These are phyloP conservation scores for Poecilia wingei DNA, from an alignment of 2,797 vertebrate genomes.

Conservation along the genomic window DNA sequence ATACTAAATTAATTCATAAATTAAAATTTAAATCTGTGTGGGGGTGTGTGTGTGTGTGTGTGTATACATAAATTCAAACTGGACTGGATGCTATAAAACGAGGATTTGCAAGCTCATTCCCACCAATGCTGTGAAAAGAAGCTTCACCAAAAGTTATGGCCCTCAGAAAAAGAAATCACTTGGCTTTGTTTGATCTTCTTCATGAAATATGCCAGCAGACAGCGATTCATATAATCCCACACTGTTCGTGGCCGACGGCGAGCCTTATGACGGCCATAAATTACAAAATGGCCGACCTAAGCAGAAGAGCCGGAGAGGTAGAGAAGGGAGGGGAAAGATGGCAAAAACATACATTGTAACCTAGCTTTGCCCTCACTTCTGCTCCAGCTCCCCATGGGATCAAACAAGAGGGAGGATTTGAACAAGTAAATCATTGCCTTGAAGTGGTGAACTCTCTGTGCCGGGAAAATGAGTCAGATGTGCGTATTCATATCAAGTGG, in stretches of 20 bases:
- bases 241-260: constrained; percentile 59
- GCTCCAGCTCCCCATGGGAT: constrained; percentile 68
- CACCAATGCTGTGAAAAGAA: constrained; percentile 57
- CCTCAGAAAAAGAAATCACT: constrained; percentile 67
- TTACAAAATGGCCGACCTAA: constrained; percentile 70
- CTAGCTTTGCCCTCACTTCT: constrained; percentile 61
- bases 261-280: constrained; percentile 72
- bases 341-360: constrained; percentile 72
- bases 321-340: constrained; percentile 55
- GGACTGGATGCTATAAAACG: constrained; percentile 43
- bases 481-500: constrained; percentile 58
- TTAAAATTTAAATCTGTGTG: too few relatives aligned
- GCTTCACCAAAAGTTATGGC: constrained; percentile 62
- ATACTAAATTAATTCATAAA: too few relatives aligned
- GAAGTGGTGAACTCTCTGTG: constrained; percentile 70
- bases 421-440: constrained; percentile 75
- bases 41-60: too few relatives aligned
- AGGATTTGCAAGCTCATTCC: constrained; percentile 50
- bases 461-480: constrained; percentile 58
- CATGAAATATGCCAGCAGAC: constrained; percentile 66
- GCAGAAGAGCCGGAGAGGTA: constrained; percentile 48
- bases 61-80: constrained; percentile 3
- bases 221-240: constrained; percentile 70
- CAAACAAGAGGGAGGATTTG: constrained; percentile 75
- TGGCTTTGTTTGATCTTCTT: constrained; percentile 69